Evolutionary conservation across 1,140 invertebrate species (phyloP), one percentile per base, ranked within the genome.

Genomic region (Procambarus clarkii): DNA sequence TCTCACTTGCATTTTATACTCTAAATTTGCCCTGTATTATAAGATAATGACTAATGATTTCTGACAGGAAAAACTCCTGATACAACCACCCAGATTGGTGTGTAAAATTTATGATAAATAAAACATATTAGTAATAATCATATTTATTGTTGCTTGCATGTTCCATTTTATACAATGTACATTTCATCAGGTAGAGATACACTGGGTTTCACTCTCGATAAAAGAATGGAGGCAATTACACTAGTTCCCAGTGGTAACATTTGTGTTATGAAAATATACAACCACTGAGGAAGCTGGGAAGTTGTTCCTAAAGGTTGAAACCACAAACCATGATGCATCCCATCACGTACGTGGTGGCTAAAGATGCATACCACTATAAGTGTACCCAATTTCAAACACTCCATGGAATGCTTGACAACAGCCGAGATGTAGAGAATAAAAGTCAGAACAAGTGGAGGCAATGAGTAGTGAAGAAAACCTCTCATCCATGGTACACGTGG

Each of bases 261-360:
- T 15, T 69, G 84, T 45, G 69, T 86, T 54, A 86, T 71, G 24
- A 58, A 24, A 46, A 90, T 54, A 50, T 90, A 90, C 1, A 90
- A 24, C 88, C 88, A 90, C 45, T 84, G 60, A 3, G 88, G 80
- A 44, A 90, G 24, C 24, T 34, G 18, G 21, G 88, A 71, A 15
- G 88, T 84, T 21, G 21, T 84, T 2, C 88, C 88, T 0, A 90
- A 8, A 60, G 88, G 88, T 7, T 90, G 82, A 64, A 90, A 90
- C 78, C 82, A 76, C 44, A 90, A 64, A 15, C 88, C 88, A 84
- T 78, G 88, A 46, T 82, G 81, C 18, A 84, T 45, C 11, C 80
- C 88, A 64, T 90, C 88, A 11, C 88, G 64, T 78, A 90, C 60
- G n/a, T 90, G 80, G 34, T 90, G 88, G 34, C 88, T 84, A 24